Conservation (phyloP, 2,113 vertebrate genomes). For the Nerophis ophidion region DNA sequence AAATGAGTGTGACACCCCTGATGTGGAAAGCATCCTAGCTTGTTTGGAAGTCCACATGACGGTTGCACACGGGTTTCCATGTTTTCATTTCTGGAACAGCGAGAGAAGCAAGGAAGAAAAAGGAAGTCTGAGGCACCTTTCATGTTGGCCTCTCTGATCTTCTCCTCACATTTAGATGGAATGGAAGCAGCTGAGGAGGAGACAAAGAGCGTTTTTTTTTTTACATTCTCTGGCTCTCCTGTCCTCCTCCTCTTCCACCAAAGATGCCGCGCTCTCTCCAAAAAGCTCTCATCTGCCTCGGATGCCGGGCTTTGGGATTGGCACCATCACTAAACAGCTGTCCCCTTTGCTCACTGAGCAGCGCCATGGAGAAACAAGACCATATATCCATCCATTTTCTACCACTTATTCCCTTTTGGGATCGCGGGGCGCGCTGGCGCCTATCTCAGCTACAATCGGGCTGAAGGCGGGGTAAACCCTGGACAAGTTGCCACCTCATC, state of each 20-base stretch:
- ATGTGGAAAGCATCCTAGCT: no score
- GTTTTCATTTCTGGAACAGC: slow-evolving; percentile 58
- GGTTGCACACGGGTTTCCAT: slow-evolving; percentile 34
- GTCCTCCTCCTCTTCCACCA: slow-evolving; percentile 8
- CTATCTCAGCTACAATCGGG: no score
- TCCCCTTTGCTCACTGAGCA: slow-evolving; percentile 3
- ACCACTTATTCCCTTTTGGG: no score
- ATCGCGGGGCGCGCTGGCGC: no score
- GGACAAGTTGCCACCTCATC: no score
- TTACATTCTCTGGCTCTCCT: slow-evolving; percentile 44
- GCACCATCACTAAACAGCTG: slow-evolving; percentile 40
- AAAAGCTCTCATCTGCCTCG: slow-evolving; percentile 45
- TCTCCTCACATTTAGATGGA: slow-evolving; percentile 38
- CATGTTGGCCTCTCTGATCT: slow-evolving; percentile 72
- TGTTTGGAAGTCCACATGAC: no score
- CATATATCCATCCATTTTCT: no score
- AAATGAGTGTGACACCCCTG: no score
- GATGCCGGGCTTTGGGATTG: slow-evolving; percentile 29
- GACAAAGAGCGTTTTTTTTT: slow-evolving; percentile 51
- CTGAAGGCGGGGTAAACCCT: no score
- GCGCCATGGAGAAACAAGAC: slow-evolving; percentile 17
- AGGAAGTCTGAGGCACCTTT: slow-evolving; percentile 61
- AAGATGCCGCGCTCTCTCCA: slow-evolving; percentile 17
- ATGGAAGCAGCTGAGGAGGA: slow-evolving; percentile 35
- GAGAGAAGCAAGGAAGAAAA: slow-evolving; percentile 27